Percentiles rank a stretch among this genome's conserved stretches.
Evolutionary conservation across 2,113 vertebrate species (phyloP).

Genomic region (Petrocephalus microphthalmus): DNA sequence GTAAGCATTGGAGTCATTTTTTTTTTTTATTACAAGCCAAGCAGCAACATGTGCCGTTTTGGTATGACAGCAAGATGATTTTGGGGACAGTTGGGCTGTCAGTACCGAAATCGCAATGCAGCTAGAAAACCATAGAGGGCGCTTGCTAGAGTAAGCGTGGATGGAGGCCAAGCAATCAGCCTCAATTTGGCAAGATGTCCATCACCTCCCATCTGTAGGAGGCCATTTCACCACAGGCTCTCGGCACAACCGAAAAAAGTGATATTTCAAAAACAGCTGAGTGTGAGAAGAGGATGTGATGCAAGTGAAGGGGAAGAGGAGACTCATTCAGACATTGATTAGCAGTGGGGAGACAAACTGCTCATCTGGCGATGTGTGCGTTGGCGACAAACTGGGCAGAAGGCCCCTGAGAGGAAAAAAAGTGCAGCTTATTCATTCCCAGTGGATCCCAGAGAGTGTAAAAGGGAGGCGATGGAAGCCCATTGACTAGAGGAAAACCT

Average conservation of each 20-base stretch:
- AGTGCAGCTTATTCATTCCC: conserved; percentile 38
- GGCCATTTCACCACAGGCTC: neutral
- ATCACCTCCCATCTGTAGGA: neutral
- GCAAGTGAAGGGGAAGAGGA: conserved; percentile 19
- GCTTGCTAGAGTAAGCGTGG: neutral
- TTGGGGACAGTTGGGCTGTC: neutral
- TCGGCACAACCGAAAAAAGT: neutral
- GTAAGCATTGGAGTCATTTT: neutral
- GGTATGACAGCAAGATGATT: neutral
- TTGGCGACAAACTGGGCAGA: conserved; percentile 43
- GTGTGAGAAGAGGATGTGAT: neutral
- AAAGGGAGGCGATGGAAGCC: neutral
- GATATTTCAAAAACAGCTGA: neutral
- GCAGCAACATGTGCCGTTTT: neutral
- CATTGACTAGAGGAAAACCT: neutral
- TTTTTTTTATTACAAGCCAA: neutral
- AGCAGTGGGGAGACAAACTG: conserved; percentile 38
- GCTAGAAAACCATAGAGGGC: neutral
- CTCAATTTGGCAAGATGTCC: neutral
- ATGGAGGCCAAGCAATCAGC: neutral
- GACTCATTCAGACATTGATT: conserved; percentile 34
- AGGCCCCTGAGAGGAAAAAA: conserved; percentile 13
- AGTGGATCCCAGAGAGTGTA: conserved; percentile 26
- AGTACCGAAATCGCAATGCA: neutral
- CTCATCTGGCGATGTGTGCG: conserved; percentile 25